These are phyloP conservation scores for Scomber japonicus DNA, from an alignment of 2,113 vertebrate genomes.

Conservation along the genomic window DNA sequence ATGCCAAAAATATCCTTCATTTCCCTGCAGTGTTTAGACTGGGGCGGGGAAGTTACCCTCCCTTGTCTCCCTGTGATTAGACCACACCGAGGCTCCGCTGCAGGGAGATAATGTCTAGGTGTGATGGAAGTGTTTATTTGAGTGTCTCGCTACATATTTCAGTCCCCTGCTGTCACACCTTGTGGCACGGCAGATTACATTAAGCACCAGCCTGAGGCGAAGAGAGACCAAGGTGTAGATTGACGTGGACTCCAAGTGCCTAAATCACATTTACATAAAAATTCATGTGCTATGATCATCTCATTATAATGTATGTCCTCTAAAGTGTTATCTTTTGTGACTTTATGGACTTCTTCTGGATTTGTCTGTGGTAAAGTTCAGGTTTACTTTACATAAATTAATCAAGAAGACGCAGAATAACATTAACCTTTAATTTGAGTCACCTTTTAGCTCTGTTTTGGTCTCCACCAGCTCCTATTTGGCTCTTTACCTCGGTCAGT, in stretches of 20 bases:
- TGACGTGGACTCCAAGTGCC: not conserved
- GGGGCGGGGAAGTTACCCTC: slow-evolving; percentile 5
- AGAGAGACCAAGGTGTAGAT: slow-evolving; percentile 3
- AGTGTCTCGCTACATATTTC: slow-evolving; percentile 2
- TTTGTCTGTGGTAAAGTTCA: no score
- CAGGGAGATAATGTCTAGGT: slow-evolving; percentile 40
- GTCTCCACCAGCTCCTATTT: no score
- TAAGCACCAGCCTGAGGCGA: not conserved
- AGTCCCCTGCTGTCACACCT: slow-evolving; percentile 3
- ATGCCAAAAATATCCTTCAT: slow-evolving; percentile 35
- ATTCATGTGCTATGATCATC: not conserved
- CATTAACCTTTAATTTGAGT: no score
- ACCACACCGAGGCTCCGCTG: slow-evolving; percentile 15
- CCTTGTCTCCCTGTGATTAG: slow-evolving; percentile 33
- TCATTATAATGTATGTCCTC: no score
- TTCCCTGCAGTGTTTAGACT: slow-evolving; percentile 38
- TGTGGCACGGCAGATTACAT: slow-evolving; percentile 8
- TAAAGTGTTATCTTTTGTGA: no score
- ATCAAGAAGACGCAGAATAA: not conserved
- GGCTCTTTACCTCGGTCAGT: no score
- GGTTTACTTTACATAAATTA: not conserved
- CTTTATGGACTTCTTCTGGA: no score
- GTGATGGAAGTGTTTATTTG: slow-evolving; percentile 22
- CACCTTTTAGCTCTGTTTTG: no score
- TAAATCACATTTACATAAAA: not conserved